Base-by-base conservation (phyloP, 1,140 invertebrate species). In the Melanaphis sacchari region DNA sequence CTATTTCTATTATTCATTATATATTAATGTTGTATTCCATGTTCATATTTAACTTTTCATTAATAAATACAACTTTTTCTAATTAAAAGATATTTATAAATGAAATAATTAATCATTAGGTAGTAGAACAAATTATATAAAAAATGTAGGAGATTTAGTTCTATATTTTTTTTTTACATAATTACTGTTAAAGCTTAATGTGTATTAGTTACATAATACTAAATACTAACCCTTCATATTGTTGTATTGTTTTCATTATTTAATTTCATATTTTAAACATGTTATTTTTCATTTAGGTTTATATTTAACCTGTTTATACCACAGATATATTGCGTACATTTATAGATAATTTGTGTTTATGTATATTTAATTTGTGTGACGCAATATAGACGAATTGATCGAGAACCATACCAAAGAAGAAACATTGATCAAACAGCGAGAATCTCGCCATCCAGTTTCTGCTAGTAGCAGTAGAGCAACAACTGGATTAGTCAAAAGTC, bases 341-440 rank as follows among this genome's bases (percentile, higher is more conserved):
- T n/a, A 76, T 76, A 76, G 59, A n/a, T 76, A 76, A n/a, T 52
- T 84, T 93, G 43, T 93, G 81, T 93, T 93, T 93, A 93, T 93
- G 91, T 93, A 59, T 93, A 85, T 93, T 93, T 93, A 93, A 93
- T 93, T 93, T 93, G 91, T 93, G 43, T 93, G 46, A 93, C 91
- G 91, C n/a, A 54, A 93, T 93, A 82, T 93, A 93, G 91, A 93
- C 91, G 91, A 93, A 84, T 81, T 93, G 81, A 82, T 31, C 66
- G 91, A 93, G 91, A 93, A 93, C 76, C 49, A 41, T 52, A 85
- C 91, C 46, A 93, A 93, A 85, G 91, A 93, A 93, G 91, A 93
- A 85, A 82, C 66, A 52, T 52, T 41, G 46, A 84, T 9, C n/a
- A 92, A 92, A 92, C 41, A 36, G n/a, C 91, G 49, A 52, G 91